Percentiles rank a stretch among this genome's conserved stretches.
Conservation (phyloP, 2,113 vertebrate species). For the Perca fluviatilis region DNA sequence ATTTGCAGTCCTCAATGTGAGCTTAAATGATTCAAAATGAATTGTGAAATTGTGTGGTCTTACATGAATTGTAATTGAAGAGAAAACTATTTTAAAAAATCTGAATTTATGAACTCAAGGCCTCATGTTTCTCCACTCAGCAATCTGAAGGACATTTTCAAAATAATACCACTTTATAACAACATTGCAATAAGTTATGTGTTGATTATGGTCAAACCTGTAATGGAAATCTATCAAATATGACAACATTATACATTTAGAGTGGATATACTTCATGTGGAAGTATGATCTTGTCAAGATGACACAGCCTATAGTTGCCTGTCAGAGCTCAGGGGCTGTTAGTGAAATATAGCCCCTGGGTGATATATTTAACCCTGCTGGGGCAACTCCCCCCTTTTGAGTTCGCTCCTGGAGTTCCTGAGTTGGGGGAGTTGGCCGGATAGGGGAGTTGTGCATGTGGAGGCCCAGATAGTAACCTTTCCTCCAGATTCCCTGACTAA, state of each 20-base stretch:
- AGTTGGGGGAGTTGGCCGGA: conserved; percentile 59
- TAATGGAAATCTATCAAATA: background rate
- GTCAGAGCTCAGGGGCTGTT: conserved; percentile 40
- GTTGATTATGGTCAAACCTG: background rate
- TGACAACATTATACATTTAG: conserved; percentile 10
- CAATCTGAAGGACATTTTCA: background rate
- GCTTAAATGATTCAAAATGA: background rate
- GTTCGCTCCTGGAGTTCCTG: conserved; percentile 61
- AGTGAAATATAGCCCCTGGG: conserved; percentile 56
- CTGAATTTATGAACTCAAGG: background rate
- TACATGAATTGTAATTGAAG: background rate
- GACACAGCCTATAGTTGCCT: conserved; percentile 19
- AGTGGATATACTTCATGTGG: background rate
- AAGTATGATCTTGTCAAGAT: conserved; percentile 17
- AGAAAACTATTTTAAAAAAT: background rate
- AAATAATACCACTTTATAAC: background rate
- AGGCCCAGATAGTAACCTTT: conserved; percentile 80
- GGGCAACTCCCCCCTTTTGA: conserved; percentile 57
- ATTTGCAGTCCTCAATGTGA: background rate
- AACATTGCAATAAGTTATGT: background rate
- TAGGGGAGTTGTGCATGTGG: conserved; percentile 64
- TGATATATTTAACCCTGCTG: conserved; percentile 76
- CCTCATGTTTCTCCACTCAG: background rate
- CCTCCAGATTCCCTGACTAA: conserved; percentile 77
- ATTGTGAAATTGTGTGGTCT: background rate